These are phyloP conservation scores for Maccullochella peelii DNA, from an alignment of 2,113 vertebrate genomes.

Conservation along the genomic window DNA sequence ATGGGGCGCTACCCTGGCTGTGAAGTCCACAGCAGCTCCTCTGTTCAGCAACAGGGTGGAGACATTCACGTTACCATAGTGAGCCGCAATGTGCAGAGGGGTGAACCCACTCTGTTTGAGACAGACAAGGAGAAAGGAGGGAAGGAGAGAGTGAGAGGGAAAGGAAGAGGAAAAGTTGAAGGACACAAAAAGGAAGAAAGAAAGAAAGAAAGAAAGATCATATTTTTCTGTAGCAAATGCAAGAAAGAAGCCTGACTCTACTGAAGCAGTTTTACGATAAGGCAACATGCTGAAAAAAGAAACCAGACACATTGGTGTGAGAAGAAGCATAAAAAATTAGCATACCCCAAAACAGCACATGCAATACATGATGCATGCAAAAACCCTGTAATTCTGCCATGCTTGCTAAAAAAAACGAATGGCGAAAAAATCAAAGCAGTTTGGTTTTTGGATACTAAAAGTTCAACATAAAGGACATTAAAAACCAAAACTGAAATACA, in stretches of 20 bases:
- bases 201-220: neutral
- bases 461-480: conserved; percentile 10
- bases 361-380: conserved; percentile 57
- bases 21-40: conserved; percentile 97
- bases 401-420: conserved; percentile 34
- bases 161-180: neutral
- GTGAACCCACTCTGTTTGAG: conserved; percentile 94
- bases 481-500: conserved; percentile 44
- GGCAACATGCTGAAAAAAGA: conserved; percentile 55
- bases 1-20: conserved; percentile 89
- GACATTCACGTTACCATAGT: conserved; percentile 97
- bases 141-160: conserved; percentile 30
- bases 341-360: conserved; percentile 56
- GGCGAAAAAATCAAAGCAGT: conserved; percentile 1
- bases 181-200: neutral
- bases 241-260: conserved; percentile 36
- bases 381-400: conserved; percentile 33
- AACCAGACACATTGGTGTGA: conserved; percentile 33
- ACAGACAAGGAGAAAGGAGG: conserved; percentile 57
- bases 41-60: conserved; percentile 98
- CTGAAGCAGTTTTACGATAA: conserved; percentile 58
- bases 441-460: neutral
- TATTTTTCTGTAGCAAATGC: conserved; percentile 20
- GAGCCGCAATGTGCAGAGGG: conserved; percentile 93
- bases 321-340: conserved; percentile 37